Evolutionary conservation across 2,113 vertebrate species (phyloP).

Genomic region (Notarius quadriscutis): DNA sequence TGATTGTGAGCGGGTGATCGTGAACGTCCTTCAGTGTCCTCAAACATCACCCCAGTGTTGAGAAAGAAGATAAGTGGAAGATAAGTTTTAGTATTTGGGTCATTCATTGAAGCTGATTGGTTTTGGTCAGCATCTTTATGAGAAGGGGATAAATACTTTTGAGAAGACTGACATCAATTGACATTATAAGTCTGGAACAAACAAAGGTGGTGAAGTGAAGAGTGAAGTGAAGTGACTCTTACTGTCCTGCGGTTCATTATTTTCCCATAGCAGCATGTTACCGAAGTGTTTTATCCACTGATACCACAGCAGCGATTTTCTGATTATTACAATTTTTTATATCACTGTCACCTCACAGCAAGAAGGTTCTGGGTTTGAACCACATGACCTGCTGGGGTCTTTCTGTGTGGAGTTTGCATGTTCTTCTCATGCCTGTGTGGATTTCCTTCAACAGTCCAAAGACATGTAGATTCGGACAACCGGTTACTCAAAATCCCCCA

Average conservation of each 20-base stretch:
- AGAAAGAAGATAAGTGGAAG: neutral
- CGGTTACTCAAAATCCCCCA: no score
- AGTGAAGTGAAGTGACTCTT: neutral
- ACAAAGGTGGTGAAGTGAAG: neutral
- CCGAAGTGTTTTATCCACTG: neutral
- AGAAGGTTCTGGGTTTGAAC: no score
- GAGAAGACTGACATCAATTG: neutral
- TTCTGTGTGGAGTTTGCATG: no score
- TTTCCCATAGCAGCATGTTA: no score
- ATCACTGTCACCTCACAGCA: no score
- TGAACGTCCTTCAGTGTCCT: slow-evolving; percentile 6
- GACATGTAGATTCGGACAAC: no score
- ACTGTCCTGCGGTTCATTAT: no score
- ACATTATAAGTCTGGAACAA: neutral
- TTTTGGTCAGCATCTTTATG: neutral
- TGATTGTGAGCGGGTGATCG: slow-evolving; percentile 39
- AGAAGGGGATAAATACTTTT: neutral
- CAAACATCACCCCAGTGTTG: neutral
- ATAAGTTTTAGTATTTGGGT: neutral
- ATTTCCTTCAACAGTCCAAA: no score
- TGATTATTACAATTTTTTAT: neutral
- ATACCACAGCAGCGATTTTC: neutral
- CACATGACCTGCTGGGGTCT: no score
- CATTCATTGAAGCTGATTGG: neutral
- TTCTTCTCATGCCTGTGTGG: no score